Conservation (phyloP, 2,797 vertebrate species). For the Tachyglossus aculeatus region DNA sequence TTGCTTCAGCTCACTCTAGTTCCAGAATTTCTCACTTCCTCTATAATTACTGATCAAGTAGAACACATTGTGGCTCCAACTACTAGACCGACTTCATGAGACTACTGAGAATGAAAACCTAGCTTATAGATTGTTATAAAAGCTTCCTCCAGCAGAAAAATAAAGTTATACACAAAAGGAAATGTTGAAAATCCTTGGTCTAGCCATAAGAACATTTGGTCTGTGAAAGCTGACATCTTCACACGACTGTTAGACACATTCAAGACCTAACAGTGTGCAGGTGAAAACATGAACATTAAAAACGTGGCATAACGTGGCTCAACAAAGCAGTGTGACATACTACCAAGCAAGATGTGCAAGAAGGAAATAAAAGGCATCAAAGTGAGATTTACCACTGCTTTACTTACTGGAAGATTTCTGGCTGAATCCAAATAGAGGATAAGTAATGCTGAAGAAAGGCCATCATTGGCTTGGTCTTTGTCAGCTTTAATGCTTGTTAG, state of each 20-base stretch:
- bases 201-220: background rate
- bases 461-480: constrained; percentile 86
- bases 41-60: too few species aligned
- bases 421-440: constrained; percentile 94
- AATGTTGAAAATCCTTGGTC: background rate
- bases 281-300: constrained; percentile 28
- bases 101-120: background rate
- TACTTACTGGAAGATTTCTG: constrained; percentile 91
- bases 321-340: constrained; percentile 56
- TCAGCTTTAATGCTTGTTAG: constrained; percentile 85
- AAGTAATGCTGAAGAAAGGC: constrained; percentile 90
- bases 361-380: background rate
- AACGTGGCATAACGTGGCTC: constrained; percentile 26
- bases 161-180: background rate
- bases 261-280: constrained; percentile 43
- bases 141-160: background rate
- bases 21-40: too few species aligned
- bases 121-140: background rate
- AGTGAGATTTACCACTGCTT: background rate
- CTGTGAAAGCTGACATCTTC: background rate
- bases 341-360: constrained; percentile 44
- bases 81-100: too few species aligned
- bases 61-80: too few species aligned
- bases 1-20: too few species aligned
- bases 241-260: background rate